Percentiles rank a stretch among this genome's conserved stretches.
phyloP scores from a whole-genome alignment of 1,140 invertebrate species.

The Bradysia coprophila region DNA sequence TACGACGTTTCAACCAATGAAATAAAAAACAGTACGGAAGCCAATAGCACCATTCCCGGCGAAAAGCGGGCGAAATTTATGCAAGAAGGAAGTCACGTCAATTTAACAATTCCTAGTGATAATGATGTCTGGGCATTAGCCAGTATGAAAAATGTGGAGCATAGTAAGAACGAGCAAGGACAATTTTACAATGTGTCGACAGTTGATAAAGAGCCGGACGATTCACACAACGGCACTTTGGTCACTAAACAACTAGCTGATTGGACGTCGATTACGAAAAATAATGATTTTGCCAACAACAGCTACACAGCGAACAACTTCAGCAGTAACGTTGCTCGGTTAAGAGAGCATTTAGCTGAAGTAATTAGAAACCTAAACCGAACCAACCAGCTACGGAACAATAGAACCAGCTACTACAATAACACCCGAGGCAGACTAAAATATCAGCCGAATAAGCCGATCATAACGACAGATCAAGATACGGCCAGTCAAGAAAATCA shows the following conservation, averaged over 20 bases:
- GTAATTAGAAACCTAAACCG: background rate
- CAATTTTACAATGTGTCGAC: background rate
- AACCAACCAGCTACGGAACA: background rate
- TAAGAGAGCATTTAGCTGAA: no score
- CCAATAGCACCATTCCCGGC: background rate
- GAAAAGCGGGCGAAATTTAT: background rate
- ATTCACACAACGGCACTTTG: background rate
- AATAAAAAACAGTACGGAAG: background rate
- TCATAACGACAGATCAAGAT: background rate
- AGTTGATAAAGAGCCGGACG: background rate
- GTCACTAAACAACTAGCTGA: background rate
- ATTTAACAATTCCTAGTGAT: background rate
- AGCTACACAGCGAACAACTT: background rate
- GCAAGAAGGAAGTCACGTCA: background rate
- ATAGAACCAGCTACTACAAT: no score
- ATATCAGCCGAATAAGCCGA: no score
- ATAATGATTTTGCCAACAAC: background rate
- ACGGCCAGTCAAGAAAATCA: background rate
- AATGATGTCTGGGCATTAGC: constrained; percentile 2
- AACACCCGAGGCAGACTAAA: no score
- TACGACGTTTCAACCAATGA: background rate
- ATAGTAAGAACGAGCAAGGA: background rate
- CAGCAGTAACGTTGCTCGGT: no score
- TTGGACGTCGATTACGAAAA: background rate
- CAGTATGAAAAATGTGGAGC: background rate